Percentiles rank a stretch among this genome's conserved stretches.
Conservation (phyloP, 2,113 vertebrate species). For the Epinephelus moara region DNA sequence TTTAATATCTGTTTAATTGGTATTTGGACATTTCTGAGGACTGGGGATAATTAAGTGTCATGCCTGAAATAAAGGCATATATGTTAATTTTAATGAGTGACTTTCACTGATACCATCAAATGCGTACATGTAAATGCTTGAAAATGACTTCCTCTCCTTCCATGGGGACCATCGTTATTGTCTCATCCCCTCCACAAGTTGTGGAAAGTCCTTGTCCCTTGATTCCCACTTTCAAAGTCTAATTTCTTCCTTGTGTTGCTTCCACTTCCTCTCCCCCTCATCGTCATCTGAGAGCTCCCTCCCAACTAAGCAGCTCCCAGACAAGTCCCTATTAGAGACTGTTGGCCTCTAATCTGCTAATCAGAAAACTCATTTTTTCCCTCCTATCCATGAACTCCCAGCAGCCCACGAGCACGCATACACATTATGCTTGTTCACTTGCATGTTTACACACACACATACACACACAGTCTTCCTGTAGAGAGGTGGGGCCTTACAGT, state of each 20-base stretch:
- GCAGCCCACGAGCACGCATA: slow-evolving; percentile 19
- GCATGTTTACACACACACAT: slow-evolving; percentile 32
- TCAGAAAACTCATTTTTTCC: slow-evolving; percentile 76
- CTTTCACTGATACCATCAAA: neutral
- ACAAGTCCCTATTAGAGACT: slow-evolving; percentile 69
- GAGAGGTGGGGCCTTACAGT: slow-evolving; percentile 91
- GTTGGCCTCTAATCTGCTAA: slow-evolving; percentile 72
- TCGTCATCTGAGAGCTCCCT: slow-evolving; percentile 35
- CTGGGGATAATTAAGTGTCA: too few relatives aligned
- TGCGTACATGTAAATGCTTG: neutral
- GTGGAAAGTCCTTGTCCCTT: neutral
- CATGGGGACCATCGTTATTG: neutral
- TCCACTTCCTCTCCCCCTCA: neutral
- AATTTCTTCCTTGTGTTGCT: neutral
- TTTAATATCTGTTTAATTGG: neutral
- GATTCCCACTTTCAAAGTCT: slow-evolving; percentile 16
- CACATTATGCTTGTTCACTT: slow-evolving; percentile 33
- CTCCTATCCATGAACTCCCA: slow-evolving; percentile 49
- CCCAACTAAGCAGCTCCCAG: slow-evolving; percentile 66
- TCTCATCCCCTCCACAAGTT: neutral
- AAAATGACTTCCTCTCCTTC: neutral
- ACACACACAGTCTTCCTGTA: slow-evolving; percentile 81
- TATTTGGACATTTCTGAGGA: neutral
- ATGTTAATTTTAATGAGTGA: neutral
- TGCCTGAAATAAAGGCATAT: neutral